Base-by-base conservation (phyloP, 2,797 vertebrate genomes). In the Anolis apletophallus region DNA sequence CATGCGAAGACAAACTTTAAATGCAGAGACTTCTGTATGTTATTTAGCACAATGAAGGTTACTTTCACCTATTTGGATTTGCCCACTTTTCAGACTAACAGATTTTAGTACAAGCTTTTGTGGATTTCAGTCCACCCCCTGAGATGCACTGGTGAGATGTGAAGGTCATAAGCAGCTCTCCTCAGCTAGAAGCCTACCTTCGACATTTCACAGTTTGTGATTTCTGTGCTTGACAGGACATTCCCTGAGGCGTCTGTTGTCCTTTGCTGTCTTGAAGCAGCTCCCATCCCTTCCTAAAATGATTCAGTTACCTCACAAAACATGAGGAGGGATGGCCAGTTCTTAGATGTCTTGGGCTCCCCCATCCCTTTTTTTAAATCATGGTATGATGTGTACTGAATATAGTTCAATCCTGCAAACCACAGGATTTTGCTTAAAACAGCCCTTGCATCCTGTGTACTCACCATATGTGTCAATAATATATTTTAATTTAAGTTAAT, bases 241-340 rank as follows among this genome's bases (percentile, higher is more conserved):
- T 64, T 34, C 86, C 91, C 71, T n/a, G 77, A 80, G 90, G 92
- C 79, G 89, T 21, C 81, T 59, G 14, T 78, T 91, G 84, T 82
- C 89, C 91, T 89, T 88, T 83, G 88, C 57, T 87, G 92, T 90
- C 81, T 90, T 86, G 89, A 90, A 94, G 87, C 86, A 89, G 85
- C 52, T 90, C 72, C 40, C 64, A 3, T 9, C 68, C 59, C 87
- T 83, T 81, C 85, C 89, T 84, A 61, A 86, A 61, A 85, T 84
- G 88, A 75, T n/a, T 84, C 82, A 59, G 78, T 12, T 81, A 64
- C 75, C 23, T 52, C 61, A 26, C 85, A 76, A 29, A 85, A 54
- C 50, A 67, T 0, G 1, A 67, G 61, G 7, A 40, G 3, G 34
- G 36, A 23, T 74, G 78, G 59, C 4, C 40, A 7, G 5, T 50